phyloP scores from a whole-genome alignment of 2,113 vertebrate species.

The Verasper variegatus region DNA sequence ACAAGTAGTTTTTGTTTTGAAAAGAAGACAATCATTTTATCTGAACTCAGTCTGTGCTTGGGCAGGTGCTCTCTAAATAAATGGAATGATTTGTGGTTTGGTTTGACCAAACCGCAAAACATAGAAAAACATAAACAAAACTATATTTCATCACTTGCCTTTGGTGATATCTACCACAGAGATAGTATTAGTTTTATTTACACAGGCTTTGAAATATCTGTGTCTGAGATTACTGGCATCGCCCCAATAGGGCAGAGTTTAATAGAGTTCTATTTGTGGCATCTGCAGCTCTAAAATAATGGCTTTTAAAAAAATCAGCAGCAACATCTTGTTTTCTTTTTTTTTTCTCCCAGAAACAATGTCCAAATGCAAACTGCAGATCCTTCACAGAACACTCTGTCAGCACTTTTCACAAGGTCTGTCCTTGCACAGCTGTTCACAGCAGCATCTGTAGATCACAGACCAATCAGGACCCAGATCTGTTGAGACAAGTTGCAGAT shows the following conservation, averaged over 20 bases:
- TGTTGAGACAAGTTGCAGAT: background rate
- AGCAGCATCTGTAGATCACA: constrained; percentile 3
- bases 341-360: background rate
- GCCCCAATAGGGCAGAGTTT: background rate
- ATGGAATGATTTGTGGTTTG: background rate
- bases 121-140: background rate
- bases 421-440: background rate
- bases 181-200: background rate
- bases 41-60: background rate
- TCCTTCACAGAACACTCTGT: background rate
- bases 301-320: background rate
- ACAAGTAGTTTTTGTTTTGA: background rate
- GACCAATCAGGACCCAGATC: constrained; percentile 3
- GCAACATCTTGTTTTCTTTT: background rate
- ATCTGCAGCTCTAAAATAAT: background rate
- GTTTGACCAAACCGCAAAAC: background rate
- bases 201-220: background rate
- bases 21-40: background rate
- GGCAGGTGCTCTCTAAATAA: background rate
- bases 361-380: background rate
- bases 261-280: constrained; percentile 13
- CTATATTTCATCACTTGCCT: background rate
- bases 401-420: background rate
- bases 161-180: background rate
- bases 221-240: constrained; percentile 9